phyloP scores from a whole-genome alignment of 2,113 vertebrate species.

The Sarotherodon lohbergeri region DNA sequence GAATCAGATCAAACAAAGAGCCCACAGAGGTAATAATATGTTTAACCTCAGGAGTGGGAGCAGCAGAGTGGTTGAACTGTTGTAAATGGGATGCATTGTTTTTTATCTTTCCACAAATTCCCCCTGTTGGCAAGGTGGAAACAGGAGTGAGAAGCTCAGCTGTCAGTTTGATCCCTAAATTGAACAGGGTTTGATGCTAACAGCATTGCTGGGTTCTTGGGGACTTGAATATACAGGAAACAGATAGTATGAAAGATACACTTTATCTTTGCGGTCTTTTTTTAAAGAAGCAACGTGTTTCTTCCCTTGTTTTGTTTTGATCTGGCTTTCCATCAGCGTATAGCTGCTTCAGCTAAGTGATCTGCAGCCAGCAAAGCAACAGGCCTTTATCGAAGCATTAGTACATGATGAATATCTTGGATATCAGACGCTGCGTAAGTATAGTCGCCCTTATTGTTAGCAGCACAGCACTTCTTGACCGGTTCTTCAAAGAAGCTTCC shows the following conservation, averaged over 20 bases:
- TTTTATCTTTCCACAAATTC: not conserved
- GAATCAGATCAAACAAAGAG: constrained; percentile 34
- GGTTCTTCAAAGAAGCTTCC: not conserved
- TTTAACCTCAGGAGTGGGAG: constrained; percentile 12
- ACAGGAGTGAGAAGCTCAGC: not conserved
- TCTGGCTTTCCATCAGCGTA: not conserved
- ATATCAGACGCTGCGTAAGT: not conserved
- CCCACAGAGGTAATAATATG: constrained; percentile 27
- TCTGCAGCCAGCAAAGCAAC: not conserved
- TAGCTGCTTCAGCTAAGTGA: not conserved
- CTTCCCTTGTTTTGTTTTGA: not conserved
- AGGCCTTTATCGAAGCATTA: not conserved
- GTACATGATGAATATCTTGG: not conserved
- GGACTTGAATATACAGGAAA: not conserved
- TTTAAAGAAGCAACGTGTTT: not conserved
- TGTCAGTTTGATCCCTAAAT: not conserved
- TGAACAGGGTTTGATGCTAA: not conserved
- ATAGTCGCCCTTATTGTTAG: not conserved
- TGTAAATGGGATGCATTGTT: constrained; percentile 15
- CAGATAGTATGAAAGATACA: not conserved
- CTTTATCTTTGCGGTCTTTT: not conserved
- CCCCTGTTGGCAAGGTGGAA: not conserved
- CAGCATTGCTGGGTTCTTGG: not conserved
- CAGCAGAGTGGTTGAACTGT: not conserved
- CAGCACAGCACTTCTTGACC: not conserved